Evolutionary conservation across 2,888 invertebrate species (phyloP).

Genomic region (Uloborus plumipes): DNA sequence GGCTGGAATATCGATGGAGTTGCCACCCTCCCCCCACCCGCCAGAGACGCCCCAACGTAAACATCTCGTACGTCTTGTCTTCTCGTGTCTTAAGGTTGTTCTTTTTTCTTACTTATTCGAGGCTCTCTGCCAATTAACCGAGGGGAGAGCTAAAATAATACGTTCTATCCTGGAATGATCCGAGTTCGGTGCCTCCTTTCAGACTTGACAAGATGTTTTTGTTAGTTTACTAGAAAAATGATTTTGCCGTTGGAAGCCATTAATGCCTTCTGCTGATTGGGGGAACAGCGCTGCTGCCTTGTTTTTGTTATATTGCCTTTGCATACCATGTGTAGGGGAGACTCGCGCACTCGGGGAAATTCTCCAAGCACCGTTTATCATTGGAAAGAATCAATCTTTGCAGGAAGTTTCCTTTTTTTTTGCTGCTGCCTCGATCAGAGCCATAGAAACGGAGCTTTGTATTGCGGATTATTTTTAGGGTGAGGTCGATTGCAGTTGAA

Average conservation of each 20-base stretch:
- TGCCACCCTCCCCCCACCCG: constrained; percentile 1
- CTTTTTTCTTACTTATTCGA: no score
- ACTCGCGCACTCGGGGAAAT: no score
- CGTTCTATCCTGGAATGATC: constrained; percentile 42
- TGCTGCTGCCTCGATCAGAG: neutral
- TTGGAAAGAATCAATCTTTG: neutral
- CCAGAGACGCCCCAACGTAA: constrained; percentile 40
- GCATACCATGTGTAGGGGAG: no score
- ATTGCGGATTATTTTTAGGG: constrained; percentile 30
- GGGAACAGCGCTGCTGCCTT: neutral
- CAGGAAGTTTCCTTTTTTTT: no score
- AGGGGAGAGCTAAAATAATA: constrained; percentile 50
- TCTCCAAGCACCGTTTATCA: constrained; percentile 17
- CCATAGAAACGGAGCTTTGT: constrained; percentile 18
- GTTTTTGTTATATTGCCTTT: constrained; percentile 5
- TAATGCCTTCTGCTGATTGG: constrained; percentile 24
- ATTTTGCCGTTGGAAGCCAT: constrained; percentile 34
- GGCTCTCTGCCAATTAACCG: constrained; percentile 43
- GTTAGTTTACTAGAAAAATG: constrained; percentile 44
- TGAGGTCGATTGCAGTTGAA: constrained; percentile 15
- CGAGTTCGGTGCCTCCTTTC: constrained; percentile 2
- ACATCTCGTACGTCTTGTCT: constrained; percentile 44
- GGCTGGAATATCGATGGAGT: constrained; percentile 1
- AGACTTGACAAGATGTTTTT: constrained; percentile 24
- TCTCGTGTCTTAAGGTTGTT: no score